Evolutionary conservation across 2,113 vertebrate genomes (phyloP), one percentile per base, ranked within the genome.

Genomic region (Misgurnus mizolepis): DNA sequence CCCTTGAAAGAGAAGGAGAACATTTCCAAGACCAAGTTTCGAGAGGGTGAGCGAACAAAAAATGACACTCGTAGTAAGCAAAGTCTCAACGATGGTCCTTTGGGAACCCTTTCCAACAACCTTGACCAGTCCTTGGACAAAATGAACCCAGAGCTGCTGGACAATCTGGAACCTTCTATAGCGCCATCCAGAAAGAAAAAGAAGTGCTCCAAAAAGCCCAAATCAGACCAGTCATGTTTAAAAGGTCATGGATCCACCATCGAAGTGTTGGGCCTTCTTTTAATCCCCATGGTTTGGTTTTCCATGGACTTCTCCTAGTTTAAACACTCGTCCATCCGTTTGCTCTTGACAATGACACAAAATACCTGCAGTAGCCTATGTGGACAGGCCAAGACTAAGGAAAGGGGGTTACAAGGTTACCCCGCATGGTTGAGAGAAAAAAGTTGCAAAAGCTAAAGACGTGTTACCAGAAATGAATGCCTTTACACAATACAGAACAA

Each of bases 181-280:
- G 88, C 91, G 0, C 96, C 97, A 61, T 95, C 95, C 68, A 97
- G 94, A 89, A 96, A 96, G 93, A 96, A 95, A 90, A 97, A 97
- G 78, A 96, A 96, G 85, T 99, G 98, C 78, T 95, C 94, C 76
- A 96, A 95, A 90, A 99, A 96, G 90, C 96, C 96, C 84, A 98
- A 94, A 83, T 97, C 96, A 71, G 96, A 97, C 86, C 90, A 94
- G 61, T 95, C 98, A 47, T 99, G 98, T 89, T 95, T 96, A 67
- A 94, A 93, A 89, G 82, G 86, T 72, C 87, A 71, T 49, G 91
- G 88, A 66, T 88, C 91, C 62, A 81, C 87, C 69, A 61, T 87
- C 79, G 84, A 89, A 87, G 83, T 69, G 56, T 85, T 90, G 83
- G 81, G 61, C 61, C 81, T 85, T 85, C 84, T 92, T 76, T 84